A percentile compares a stretch with the other conserved stretches of the same genome.
These are phyloP conservation scores for Cyprinella venusta DNA, from an alignment of 2,797 vertebrate species.

Conservation along the genomic window DNA sequence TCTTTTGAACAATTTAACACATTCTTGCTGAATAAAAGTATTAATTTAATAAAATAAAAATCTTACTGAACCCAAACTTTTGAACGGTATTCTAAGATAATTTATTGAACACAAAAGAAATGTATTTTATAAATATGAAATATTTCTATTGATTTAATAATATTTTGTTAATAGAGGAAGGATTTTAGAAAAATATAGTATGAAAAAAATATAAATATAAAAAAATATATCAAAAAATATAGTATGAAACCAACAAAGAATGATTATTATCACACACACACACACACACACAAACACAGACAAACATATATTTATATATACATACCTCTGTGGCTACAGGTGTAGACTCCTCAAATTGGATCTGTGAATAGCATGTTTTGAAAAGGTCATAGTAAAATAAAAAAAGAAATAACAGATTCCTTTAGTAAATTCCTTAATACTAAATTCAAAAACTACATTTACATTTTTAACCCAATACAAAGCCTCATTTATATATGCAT, in stretches of 20 bases:
- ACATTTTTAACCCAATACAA: neutral
- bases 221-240: too few relatives aligned
- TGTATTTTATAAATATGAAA: neutral
- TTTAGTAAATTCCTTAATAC: neutral
- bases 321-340: conserved; percentile 16
- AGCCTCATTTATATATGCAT: neutral
- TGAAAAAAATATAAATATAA: too few relatives aligned
- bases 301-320: neutral
- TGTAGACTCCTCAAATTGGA: conserved; percentile 6
- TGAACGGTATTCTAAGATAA: neutral
- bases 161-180: neutral
- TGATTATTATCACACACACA: too few relatives aligned
- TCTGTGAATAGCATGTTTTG: neutral
- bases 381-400: neutral
- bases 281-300: neutral
- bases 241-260: neutral
- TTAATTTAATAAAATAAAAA: neutral
- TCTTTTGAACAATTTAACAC: neutral
- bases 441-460: neutral
- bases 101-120: too few relatives aligned
- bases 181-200: too few relatives aligned
- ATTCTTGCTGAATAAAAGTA: neutral
- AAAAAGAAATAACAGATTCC: neutral
- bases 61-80: neutral
- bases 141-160: neutral